Conservation (phyloP, 2,888 invertebrate genomes). For the Candidula unifasciata region DNA sequence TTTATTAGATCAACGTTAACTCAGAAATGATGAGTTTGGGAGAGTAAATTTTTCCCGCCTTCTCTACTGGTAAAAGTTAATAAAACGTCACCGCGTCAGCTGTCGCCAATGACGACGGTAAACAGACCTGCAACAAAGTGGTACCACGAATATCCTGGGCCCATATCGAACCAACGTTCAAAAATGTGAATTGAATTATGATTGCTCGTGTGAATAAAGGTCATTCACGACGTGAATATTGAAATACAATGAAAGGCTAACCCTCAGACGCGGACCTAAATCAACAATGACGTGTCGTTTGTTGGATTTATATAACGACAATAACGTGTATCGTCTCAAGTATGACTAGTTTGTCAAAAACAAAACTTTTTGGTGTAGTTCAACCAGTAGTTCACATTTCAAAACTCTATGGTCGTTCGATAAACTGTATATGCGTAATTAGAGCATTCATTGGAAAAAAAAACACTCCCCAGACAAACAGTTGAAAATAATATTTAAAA, state of each 20-base stretch:
- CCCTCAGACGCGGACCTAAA: not conserved
- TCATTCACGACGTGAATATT: not conserved
- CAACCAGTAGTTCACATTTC: too few species aligned
- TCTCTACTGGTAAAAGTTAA: not conserved
- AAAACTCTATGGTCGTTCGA: too few species aligned
- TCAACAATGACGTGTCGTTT: not conserved
- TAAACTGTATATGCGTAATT: too few species aligned
- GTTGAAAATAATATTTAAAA: too few species aligned
- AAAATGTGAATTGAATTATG: not conserved
- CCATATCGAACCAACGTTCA: not conserved
- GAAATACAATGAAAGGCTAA: not conserved
- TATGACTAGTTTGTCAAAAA: not conserved
- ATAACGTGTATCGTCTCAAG: too few species aligned
- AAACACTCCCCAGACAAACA: too few species aligned
- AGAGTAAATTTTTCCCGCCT: constrained; percentile 19
- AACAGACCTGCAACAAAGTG: not conserved
- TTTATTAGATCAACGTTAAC: too few species aligned
- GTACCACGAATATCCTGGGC: not conserved
- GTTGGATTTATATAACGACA: not conserved
- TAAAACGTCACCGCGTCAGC: not conserved
- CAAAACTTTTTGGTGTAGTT: too few species aligned
- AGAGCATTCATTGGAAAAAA: too few species aligned
- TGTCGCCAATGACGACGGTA: constrained; percentile 36
- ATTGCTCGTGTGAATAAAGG: not conserved
- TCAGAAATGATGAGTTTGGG: not conserved